Percentiles rank a stretch among this genome's conserved stretches.
These are phyloP conservation scores for Ataeniobius toweri DNA, from an alignment of 2,797 vertebrate genomes.

Conservation along the genomic window DNA sequence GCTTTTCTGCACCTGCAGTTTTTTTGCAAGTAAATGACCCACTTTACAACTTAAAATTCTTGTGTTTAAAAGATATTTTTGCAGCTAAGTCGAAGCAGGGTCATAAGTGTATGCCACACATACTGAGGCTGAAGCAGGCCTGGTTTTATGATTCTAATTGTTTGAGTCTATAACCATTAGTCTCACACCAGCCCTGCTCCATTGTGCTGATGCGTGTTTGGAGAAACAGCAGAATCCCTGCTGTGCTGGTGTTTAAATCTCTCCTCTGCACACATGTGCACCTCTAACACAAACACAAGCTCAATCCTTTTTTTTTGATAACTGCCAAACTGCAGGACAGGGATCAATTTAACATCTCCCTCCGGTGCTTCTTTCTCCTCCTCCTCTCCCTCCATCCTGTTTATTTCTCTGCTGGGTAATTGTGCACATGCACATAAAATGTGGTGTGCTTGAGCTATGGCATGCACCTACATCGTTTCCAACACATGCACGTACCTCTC, in stretches of 20 bases:
- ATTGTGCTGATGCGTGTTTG: conserved; percentile 62
- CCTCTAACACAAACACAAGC: conserved; percentile 59
- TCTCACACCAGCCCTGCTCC: conserved; percentile 53
- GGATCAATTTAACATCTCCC: conserved; percentile 72
- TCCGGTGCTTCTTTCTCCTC: conserved; percentile 40
- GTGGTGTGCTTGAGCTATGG: conserved; percentile 38
- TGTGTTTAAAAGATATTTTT: background rate
- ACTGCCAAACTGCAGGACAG: conserved; percentile 68
- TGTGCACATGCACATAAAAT: conserved; percentile 65
- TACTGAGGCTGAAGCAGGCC: conserved; percentile 12
- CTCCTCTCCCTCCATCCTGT: conserved; percentile 40
- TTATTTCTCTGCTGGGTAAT: conserved; percentile 71
- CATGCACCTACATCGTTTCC: conserved; percentile 24
- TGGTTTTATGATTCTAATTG: conserved; percentile 55
- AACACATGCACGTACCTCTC: conserved; percentile 44
- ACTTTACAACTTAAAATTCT: conserved; percentile 7
- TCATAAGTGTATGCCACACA: conserved; percentile 29
- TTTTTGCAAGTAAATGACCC: conserved; percentile 25
- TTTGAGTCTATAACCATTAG: conserved; percentile 69
- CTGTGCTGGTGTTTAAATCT: conserved; percentile 60
- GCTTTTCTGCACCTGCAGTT: conserved; percentile 9
- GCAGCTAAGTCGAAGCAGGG: conserved; percentile 12
- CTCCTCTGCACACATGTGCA: conserved; percentile 51
- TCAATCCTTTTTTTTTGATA: conserved; percentile 40
- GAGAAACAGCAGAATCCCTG: conserved; percentile 61